Evolutionary conservation across 2,113 vertebrate species (phyloP).

Genomic region (Scytalopus superciliaris): DNA sequence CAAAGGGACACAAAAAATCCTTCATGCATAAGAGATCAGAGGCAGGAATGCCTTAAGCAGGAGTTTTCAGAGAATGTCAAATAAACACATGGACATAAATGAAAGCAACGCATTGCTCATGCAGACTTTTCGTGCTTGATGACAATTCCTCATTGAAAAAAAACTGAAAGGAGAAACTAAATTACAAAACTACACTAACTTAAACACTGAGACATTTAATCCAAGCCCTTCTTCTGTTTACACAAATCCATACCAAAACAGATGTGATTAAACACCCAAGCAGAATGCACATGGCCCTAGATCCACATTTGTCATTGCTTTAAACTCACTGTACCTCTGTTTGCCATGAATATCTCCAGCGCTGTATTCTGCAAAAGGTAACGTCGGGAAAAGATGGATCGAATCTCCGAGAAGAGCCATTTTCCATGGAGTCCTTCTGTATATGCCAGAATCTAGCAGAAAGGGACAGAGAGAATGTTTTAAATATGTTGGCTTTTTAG

Average conservation of each 20-base stretch:
- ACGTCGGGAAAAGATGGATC: slow-evolving; percentile 91
- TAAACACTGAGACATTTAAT: not conserved
- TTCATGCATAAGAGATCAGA: not conserved
- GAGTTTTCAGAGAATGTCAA: not conserved
- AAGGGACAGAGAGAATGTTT: not conserved
- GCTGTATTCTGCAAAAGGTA: slow-evolving; percentile 96
- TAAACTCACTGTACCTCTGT: slow-evolving; percentile 83
- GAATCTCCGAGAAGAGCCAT: slow-evolving; percentile 97
- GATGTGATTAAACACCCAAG: not conserved
- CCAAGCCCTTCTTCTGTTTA: not conserved
- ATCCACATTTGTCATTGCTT: not conserved
- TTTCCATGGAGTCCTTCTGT: slow-evolving; percentile 98
- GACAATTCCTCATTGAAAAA: not conserved
- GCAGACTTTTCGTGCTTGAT: not conserved
- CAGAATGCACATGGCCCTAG: not conserved
- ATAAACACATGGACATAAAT: not conserved
- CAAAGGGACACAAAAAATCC: not conserved
- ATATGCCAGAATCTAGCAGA: slow-evolving; percentile 87
- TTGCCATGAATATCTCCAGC: slow-evolving; percentile 97
- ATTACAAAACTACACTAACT: not conserved
- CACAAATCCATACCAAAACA: not conserved
- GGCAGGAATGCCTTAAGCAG: not conserved
- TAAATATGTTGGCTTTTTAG: not conserved
- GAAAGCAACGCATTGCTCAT: not conserved
- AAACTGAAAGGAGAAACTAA: not conserved